phyloP scores from a whole-genome alignment of 92 coral and sea anemone species.

The Montipora capitata region DNA sequence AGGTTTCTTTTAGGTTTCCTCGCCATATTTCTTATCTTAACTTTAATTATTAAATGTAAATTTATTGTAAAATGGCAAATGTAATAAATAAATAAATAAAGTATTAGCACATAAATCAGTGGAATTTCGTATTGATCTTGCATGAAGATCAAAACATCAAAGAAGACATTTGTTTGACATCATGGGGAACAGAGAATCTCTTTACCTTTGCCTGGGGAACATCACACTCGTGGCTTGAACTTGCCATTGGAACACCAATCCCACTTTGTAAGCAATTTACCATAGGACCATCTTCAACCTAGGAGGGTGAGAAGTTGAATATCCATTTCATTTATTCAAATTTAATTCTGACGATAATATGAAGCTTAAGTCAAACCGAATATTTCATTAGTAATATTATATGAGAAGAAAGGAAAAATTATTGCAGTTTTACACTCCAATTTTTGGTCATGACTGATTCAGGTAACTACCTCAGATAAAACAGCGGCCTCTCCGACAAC shows the following conservation, averaged over 20 bases:
- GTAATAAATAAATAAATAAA: too few species aligned
- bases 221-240: slow-evolving; percentile 34
- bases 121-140: slow-evolving; percentile 7
- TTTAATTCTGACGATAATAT: slow-evolving; percentile 22
- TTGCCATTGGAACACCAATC: slow-evolving; percentile 33
- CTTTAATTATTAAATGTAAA: too few species aligned
- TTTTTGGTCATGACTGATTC: slow-evolving; percentile 15
- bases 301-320: slow-evolving; percentile 8
- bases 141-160: background rate
- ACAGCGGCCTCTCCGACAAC: slow-evolving; percentile 21
- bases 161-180: slow-evolving; percentile 10
- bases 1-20: too few species aligned
- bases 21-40: too few species aligned
- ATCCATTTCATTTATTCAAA: slow-evolving; percentile 18
- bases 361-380: slow-evolving; percentile 29
- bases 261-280: slow-evolving; percentile 37
- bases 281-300: slow-evolving; percentile 51
- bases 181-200: slow-evolving; percentile 11
- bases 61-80: too few species aligned
- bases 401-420: slow-evolving; percentile 20
- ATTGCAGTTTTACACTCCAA: slow-evolving; percentile 32
- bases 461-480: slow-evolving; percentile 36
- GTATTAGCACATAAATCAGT: slow-evolving; percentile 3
- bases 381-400: slow-evolving; percentile 14
- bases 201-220: slow-evolving; percentile 45